These are phyloP conservation scores for Drosophila vallismaia DNA, from an alignment of 2,888 invertebrate genomes.

Conservation along the genomic window DNA sequence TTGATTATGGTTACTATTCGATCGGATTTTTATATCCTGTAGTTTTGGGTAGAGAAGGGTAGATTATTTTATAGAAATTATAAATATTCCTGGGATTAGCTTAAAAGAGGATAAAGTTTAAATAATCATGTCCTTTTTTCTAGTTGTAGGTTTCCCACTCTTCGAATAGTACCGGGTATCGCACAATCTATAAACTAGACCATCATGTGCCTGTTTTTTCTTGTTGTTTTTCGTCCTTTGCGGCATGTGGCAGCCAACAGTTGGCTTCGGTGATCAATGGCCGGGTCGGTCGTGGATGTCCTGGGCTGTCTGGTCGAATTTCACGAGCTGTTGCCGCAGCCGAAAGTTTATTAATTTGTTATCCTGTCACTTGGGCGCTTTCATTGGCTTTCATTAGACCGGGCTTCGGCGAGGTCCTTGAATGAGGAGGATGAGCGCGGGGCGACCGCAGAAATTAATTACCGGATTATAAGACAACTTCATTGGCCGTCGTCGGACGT, in stretches of 20 bases:
- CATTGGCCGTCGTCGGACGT: constrained; percentile 51
- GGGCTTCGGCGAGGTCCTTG: neutral
- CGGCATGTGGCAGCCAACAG: constrained; percentile 31
- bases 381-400: constrained; percentile 48
- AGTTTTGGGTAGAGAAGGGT: neutral
- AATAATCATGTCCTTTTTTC: too few relatives aligned
- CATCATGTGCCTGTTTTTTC: neutral
- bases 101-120: too few relatives aligned
- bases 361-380: constrained; percentile 69
- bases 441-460: constrained; percentile 76
- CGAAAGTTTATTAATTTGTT: constrained; percentile 77
- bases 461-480: constrained; percentile 77
- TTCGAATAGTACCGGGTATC: neutral
- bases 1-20: neutral
- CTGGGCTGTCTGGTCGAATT: constrained; percentile 14
- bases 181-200: neutral
- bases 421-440: neutral
- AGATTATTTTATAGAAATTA: neutral
- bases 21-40: neutral
- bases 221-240: neutral
- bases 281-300: constrained; percentile 1
- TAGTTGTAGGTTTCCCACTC: too few relatives aligned
- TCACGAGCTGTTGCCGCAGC: constrained; percentile 41
- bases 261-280: constrained; percentile 34
- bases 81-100: too few relatives aligned